Evolutionary conservation across 2,888 invertebrate genomes (phyloP).

Genomic region (Leptopilina syphax): DNA sequence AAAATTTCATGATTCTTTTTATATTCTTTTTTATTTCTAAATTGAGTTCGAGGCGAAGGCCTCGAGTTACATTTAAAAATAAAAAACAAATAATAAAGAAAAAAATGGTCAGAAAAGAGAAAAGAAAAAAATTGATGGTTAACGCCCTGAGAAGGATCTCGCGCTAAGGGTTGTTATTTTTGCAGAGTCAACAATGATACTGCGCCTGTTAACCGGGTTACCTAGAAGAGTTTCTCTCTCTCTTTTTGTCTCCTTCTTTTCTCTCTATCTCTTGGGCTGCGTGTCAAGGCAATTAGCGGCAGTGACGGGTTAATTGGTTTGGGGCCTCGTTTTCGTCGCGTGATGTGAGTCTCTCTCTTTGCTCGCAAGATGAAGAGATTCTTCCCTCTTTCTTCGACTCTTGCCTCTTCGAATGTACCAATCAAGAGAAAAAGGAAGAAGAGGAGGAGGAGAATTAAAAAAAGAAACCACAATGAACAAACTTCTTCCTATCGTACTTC

Average conservation of each 20-base stretch:
- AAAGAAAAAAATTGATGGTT: not conserved
- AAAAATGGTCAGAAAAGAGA: too few species aligned
- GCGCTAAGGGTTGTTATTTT: slow-evolving; percentile 2
- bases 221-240: slow-evolving; percentile 45
- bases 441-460: not conserved
- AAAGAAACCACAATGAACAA: not conserved
- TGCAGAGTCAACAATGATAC: slow-evolving; percentile 31
- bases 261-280: slow-evolving; percentile 14
- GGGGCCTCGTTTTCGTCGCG: slow-evolving; percentile 68
- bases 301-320: slow-evolving; percentile 70
- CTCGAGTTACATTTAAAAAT: too few species aligned
- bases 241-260: slow-evolving; percentile 45
- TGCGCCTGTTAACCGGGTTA: slow-evolving; percentile 48
- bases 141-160: slow-evolving; percentile 12
- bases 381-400: slow-evolving; percentile 44
- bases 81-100: too few species aligned
- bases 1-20: too few species aligned
- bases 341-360: slow-evolving; percentile 58
- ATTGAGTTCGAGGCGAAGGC: too few species aligned
- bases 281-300: slow-evolving; percentile 65
- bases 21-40: too few species aligned
- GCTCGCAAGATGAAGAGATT: slow-evolving; percentile 47
- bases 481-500: slow-evolving; percentile 11
- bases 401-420: too few species aligned
- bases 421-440: too few species aligned